A percentile compares a stretch with the other conserved stretches of the same genome.
Conservation (phyloP, 2,888 invertebrate genomes). For the Stenichneumon culpator region DNA sequence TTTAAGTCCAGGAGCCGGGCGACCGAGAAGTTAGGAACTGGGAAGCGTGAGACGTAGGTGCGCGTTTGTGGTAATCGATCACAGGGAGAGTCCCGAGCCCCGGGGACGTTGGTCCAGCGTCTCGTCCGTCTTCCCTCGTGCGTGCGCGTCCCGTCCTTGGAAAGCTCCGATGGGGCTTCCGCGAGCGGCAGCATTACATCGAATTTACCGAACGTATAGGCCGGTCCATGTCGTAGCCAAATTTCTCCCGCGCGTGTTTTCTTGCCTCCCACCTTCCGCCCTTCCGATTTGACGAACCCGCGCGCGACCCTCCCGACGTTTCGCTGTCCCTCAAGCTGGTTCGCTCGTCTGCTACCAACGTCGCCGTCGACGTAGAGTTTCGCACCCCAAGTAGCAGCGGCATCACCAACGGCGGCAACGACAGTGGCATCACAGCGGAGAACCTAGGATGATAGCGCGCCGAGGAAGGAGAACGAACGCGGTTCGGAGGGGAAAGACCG, state of each 20-base stretch:
- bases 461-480: constrained; percentile 55
- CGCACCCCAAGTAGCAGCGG: constrained; percentile 62
- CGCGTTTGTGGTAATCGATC: constrained; percentile 80
- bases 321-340: constrained; percentile 52
- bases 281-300: constrained; percentile 72
- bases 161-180: constrained; percentile 56
- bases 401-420: constrained; percentile 75
- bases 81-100: constrained; percentile 74
- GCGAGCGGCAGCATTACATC: constrained; percentile 76
- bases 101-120: constrained; percentile 74
- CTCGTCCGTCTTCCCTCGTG: constrained; percentile 64
- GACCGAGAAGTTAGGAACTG: neutral
- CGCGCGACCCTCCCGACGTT: constrained; percentile 50
- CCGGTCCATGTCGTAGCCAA: constrained; percentile 72
- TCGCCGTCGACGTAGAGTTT: constrained; percentile 42
- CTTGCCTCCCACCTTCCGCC: constrained; percentile 35
- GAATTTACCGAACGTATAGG: constrained; percentile 83
- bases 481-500: constrained; percentile 61
- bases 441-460: constrained; percentile 74
- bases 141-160: constrained; percentile 74
- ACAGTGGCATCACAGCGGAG: constrained; percentile 70
- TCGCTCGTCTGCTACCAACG: constrained; percentile 62
- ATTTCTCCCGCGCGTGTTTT: constrained; percentile 66
- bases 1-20: neutral
- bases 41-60: constrained; percentile 61